Conservation (phyloP, 2,888 invertebrate genomes). For the Drosophila affinis region DNA sequence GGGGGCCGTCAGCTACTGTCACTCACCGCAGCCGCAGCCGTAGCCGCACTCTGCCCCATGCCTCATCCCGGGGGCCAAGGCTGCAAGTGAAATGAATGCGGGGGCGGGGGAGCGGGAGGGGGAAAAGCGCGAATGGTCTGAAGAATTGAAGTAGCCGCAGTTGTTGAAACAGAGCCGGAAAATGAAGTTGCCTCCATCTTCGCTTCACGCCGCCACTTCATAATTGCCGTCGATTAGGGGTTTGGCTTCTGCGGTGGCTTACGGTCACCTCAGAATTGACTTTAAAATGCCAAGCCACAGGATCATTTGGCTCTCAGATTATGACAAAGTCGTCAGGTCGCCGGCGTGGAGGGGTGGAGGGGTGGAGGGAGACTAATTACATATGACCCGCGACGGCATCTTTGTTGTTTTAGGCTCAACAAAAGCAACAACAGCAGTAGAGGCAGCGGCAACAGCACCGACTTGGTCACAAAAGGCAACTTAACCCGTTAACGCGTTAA, state of each 20-base stretch:
- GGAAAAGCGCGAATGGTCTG: neutral
- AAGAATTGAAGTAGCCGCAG: conserved; percentile 56
- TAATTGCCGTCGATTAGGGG: conserved; percentile 57
- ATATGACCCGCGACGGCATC: conserved; percentile 20
- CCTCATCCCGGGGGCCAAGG: conserved; percentile 32
- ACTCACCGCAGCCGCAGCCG: conserved; percentile 11
- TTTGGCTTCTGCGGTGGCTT: conserved; percentile 41
- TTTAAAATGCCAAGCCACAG: conserved; percentile 60
- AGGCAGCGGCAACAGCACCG: neutral
- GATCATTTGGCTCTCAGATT: conserved; percentile 36
- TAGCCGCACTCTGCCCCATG: conserved; percentile 2
- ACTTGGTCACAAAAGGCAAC: conserved; percentile 66
- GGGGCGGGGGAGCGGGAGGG: neutral
- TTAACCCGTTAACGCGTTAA: conserved; percentile 79
- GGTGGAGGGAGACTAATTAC: conserved; percentile 29
- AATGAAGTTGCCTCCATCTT: conserved; percentile 25
- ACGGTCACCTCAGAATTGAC: conserved; percentile 57
- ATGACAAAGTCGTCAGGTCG: conserved; percentile 50
- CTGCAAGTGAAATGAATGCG: conserved; percentile 56
- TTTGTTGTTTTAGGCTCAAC: conserved; percentile 45
- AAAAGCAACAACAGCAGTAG: conserved; percentile 4
- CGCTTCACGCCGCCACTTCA: conserved; percentile 18
- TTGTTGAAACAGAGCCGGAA: conserved; percentile 40
- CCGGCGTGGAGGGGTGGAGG: too few relatives aligned
- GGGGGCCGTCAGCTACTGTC: conserved; percentile 27